Conservation (phyloP, 2,797 vertebrate genomes). For the Enteromius trimaculatus region DNA sequence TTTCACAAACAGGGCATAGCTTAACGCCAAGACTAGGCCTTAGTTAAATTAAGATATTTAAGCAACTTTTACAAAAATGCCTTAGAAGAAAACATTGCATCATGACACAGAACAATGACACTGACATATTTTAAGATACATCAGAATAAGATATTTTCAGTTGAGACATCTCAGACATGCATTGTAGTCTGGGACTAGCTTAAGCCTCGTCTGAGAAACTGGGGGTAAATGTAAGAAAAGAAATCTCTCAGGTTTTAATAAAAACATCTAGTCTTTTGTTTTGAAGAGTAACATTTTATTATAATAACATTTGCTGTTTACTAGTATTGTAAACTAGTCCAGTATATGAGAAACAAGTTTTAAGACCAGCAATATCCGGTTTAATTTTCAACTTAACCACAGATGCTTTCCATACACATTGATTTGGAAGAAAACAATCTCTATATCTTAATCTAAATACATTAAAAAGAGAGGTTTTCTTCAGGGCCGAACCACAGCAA, state of each 20-base stretch:
- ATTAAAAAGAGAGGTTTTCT: not conserved
- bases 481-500: not conserved
- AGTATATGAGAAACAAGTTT: not conserved
- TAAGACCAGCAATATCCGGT: not conserved
- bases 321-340: not conserved
- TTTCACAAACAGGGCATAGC: too few species aligned
- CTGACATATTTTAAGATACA: too few species aligned
- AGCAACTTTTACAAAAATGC: too few species aligned
- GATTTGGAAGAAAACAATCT: not conserved
- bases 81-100: too few species aligned
- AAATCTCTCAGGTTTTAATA: not conserved
- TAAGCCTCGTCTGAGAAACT: too few species aligned
- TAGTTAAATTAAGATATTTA: too few species aligned
- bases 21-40: too few species aligned
- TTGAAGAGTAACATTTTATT: not conserved
- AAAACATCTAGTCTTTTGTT: not conserved
- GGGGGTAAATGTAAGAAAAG: not conserved
- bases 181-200: too few species aligned
- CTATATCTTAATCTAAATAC: not conserved
- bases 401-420: not conserved
- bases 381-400: not conserved
- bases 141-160: too few species aligned
- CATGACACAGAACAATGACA: too few species aligned
- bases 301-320: too few species aligned
- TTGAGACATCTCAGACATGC: too few species aligned